phyloP scores from a whole-genome alignment of 2,888 invertebrate genomes.

The Sminthurides aquaticus region DNA sequence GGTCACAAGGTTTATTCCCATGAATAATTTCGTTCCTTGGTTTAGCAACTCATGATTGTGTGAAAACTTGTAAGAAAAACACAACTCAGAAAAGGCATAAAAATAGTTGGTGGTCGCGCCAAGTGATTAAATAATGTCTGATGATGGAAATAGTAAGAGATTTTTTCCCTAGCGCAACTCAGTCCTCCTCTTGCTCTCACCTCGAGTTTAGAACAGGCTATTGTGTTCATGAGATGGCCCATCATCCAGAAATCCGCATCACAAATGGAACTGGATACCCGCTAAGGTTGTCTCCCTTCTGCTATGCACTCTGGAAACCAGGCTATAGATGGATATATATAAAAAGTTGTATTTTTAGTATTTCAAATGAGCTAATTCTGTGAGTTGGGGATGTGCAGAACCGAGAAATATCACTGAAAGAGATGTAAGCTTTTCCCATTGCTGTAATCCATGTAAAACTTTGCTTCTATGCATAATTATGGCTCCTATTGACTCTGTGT shows the following conservation, averaged over 20 bases:
- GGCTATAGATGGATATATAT: too few relatives aligned
- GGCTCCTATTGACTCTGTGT: neutral
- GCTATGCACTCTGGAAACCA: neutral
- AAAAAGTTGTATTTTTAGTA: too few relatives aligned
- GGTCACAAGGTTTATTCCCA: neutral
- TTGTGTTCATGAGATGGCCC: too few relatives aligned
- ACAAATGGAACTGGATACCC: too few relatives aligned
- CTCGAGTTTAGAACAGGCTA: too few relatives aligned
- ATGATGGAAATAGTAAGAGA: neutral
- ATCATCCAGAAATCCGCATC: too few relatives aligned
- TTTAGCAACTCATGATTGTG: neutral
- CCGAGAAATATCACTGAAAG: neutral
- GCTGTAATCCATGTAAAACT: neutral
- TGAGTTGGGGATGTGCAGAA: too few relatives aligned
- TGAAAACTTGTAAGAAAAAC: neutral
- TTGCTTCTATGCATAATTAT: neutral
- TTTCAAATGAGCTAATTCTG: too few relatives aligned
- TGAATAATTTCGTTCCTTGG: neutral
- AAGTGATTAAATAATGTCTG: neutral
- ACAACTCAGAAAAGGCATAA: neutral
- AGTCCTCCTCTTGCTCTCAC: too few relatives aligned
- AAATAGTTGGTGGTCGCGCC: neutral
- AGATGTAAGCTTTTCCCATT: neutral
- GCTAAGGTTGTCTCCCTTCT: too few relatives aligned
- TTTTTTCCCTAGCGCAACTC: too few relatives aligned